These are phyloP conservation scores for Macaria liturata DNA, from an alignment of 2,888 invertebrate species.

Conservation along the genomic window DNA sequence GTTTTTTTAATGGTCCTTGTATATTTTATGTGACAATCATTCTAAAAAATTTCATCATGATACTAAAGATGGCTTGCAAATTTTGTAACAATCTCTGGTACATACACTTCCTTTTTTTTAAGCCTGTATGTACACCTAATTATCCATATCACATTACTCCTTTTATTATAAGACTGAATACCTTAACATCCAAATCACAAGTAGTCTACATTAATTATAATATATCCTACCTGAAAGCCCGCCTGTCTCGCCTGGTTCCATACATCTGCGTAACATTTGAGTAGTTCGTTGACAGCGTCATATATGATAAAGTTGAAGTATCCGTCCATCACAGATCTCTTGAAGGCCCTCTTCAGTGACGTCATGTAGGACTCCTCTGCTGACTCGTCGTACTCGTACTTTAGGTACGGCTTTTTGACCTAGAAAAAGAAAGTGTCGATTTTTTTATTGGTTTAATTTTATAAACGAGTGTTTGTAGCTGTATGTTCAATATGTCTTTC, in stretches of 20 bases:
- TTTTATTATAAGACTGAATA: neutral
- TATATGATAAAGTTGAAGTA: slow-evolving; percentile 96
- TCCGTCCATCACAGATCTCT: slow-evolving; percentile 94
- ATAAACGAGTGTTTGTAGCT: too few species aligned
- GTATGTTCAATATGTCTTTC: too few species aligned
- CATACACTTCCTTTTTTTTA: too few species aligned
- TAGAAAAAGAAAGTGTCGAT: slow-evolving; percentile 48
- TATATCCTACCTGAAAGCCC: slow-evolving; percentile 89
- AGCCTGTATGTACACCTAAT: too few species aligned
- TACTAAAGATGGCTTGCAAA: too few species aligned
- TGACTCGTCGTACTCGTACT: slow-evolving; percentile 94
- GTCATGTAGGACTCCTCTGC: slow-evolving; percentile 92
- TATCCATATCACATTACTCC: too few species aligned
- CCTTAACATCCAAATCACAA: too few species aligned
- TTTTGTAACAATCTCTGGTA: too few species aligned
- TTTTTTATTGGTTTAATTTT: too few species aligned
- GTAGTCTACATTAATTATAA: neutral
- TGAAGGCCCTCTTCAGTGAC: slow-evolving; percentile 94
- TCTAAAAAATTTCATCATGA: too few species aligned
- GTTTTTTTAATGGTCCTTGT: too few species aligned
- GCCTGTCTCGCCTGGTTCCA: slow-evolving; percentile 93
- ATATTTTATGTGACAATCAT: too few species aligned
- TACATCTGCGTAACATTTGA: slow-evolving; percentile 93
- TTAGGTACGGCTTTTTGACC: slow-evolving; percentile 86
- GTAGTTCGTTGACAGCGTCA: slow-evolving; percentile 94